A percentile compares a stretch with the other conserved stretches of the same genome.
Evolutionary conservation across 2,113 vertebrate species (phyloP).

Genomic region (Menura novaehollandiae): DNA sequence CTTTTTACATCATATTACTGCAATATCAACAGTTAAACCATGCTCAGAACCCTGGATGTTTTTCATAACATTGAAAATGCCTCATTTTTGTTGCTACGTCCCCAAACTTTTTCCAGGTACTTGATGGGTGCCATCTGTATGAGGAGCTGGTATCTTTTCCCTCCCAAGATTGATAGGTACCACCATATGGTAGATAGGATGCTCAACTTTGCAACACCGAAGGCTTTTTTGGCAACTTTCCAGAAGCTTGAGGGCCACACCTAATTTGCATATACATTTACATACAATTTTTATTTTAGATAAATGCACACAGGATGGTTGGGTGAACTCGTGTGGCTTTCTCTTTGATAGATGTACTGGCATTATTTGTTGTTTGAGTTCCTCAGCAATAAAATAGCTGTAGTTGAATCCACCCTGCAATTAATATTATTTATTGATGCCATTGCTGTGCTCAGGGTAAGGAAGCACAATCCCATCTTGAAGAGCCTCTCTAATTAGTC

Average conservation of each 20-base stretch:
- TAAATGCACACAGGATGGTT: neutral
- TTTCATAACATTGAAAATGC: rapidly evolving
- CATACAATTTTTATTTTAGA: constrained; percentile 46
- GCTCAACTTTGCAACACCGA: constrained; percentile 45
- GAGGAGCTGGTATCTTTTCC: neutral
- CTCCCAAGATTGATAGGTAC: neutral
- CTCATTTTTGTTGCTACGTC: neutral
- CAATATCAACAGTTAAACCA: neutral
- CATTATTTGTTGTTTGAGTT: neutral
- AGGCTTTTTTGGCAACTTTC: constrained; percentile 22
- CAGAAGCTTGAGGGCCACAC: constrained; percentile 46
- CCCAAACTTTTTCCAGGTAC: constrained; percentile 21
- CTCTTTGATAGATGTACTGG: neutral
- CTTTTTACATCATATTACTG: neutral
- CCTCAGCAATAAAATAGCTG: neutral
- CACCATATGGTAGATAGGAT: constrained; percentile 46
- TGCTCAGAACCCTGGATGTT: neutral
- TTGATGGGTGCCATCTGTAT: neutral
- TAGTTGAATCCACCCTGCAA: neutral
- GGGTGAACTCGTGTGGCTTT: neutral
- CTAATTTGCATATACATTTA: constrained; percentile 55
- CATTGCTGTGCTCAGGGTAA: neutral
- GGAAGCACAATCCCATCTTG: neutral
- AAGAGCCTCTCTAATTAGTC: neutral
- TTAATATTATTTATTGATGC: constrained; percentile 37